A percentile compares a stretch with the other conserved stretches of the same genome.
phyloP scores from a whole-genome alignment of 1,140 invertebrate species.

The Drusus annulatus region DNA sequence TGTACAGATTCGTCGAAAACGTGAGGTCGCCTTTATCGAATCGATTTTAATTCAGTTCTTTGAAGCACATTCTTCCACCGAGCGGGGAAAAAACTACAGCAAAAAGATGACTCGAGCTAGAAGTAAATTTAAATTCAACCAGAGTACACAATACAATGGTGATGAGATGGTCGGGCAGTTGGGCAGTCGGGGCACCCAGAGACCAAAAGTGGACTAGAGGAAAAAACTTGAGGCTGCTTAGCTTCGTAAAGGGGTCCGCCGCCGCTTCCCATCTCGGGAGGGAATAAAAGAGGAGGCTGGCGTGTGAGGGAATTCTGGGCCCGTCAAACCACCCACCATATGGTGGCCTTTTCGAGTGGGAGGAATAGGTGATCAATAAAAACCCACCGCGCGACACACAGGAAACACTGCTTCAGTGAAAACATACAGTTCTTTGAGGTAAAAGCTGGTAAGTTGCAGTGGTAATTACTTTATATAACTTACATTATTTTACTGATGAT shows the following conservation, averaged over 20 bases:
- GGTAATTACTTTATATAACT: too few species aligned
- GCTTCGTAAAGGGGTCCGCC: constrained; percentile 8
- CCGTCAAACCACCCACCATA: constrained; percentile 22
- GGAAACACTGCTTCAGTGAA: too few species aligned
- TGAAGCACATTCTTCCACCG: constrained; percentile 1
- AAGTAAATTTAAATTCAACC: constrained; percentile 32
- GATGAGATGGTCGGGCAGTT: not conserved
- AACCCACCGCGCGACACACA: too few species aligned
- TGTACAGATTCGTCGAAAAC: not conserved
- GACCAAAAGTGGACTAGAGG: constrained; percentile 27
- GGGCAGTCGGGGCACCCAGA: constrained; percentile 14
- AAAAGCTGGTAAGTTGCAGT: too few species aligned
- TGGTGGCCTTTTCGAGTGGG: not conserved
- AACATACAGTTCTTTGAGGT: too few species aligned
- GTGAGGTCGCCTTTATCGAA: not conserved
- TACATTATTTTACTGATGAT: too few species aligned
- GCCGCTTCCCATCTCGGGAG: not conserved
- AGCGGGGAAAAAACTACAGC: not conserved
- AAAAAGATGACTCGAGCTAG: constrained; percentile 10
- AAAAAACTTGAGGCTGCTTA: constrained; percentile 22
- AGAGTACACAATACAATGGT: constrained; percentile 31
- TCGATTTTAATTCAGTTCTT: constrained; percentile 7
- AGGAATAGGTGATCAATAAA: too few species aligned
- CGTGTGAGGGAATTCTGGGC: constrained; percentile 26
- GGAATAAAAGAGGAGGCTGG: not conserved